Percentiles rank a stretch among this genome's conserved stretches.
Evolutionary conservation across 1,140 invertebrate species (phyloP).

Genomic region (Euura lappo): DNA sequence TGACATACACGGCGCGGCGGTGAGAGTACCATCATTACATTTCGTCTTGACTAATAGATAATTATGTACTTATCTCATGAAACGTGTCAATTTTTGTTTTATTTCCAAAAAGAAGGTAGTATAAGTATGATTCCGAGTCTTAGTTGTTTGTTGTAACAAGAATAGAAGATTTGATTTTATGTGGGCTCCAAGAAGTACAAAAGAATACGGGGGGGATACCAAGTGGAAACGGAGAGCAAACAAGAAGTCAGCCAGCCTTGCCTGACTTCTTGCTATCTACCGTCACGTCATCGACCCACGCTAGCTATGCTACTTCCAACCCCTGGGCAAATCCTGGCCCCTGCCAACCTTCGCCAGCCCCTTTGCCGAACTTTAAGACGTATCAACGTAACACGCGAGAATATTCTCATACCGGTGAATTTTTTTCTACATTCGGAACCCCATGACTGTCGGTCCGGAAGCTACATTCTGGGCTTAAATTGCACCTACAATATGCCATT

Average conservation of each 20-base stretch:
- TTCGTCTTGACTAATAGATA: no score
- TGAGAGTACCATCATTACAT: no score
- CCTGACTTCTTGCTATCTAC: background rate
- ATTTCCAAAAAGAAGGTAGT: no score
- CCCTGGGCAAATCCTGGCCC: background rate
- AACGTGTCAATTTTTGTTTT: no score
- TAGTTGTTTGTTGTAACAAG: no score
- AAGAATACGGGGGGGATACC: background rate
- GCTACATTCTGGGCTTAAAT: no score
- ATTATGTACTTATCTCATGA: no score
- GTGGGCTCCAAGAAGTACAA: no score
- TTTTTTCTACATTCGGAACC: background rate
- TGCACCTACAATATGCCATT: no score
- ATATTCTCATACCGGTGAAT: background rate
- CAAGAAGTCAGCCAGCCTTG: background rate
- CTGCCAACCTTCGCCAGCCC: background rate
- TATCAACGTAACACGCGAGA: background rate
- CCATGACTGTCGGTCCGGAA: background rate
- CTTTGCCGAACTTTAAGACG: background rate
- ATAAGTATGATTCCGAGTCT: no score
- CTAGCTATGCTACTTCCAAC: background rate
- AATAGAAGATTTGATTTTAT: no score
- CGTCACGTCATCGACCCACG: background rate
- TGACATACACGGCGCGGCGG: no score
- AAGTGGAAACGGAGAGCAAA: background rate